Percentiles rank a stretch among this genome's conserved stretches.
These are phyloP conservation scores for Macropodus opercularis DNA, from an alignment of 2,797 vertebrate genomes.

Conservation along the genomic window DNA sequence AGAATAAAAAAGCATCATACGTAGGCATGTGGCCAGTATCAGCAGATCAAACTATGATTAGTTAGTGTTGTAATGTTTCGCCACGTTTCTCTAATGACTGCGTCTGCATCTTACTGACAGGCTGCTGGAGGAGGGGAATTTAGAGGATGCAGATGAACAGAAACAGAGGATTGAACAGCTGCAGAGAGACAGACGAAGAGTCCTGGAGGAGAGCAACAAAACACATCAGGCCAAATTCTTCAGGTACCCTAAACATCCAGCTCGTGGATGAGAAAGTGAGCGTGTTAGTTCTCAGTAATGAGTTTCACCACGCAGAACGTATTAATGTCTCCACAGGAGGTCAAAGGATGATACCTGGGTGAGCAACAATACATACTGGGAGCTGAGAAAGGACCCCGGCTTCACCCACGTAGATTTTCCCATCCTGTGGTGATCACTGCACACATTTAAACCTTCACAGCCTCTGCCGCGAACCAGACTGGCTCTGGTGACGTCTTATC, in stretches of 20 bases:
- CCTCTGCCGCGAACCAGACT: conserved; percentile 58
- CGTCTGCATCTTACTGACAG: conserved; percentile 71
- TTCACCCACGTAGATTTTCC: conserved; percentile 89
- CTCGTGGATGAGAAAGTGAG: not conserved
- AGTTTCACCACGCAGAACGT: too few relatives aligned
- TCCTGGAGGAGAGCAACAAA: conserved; percentile 87
- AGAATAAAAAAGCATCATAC: not conserved
- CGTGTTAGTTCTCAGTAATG: not conserved
- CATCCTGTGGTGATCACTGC: conserved; percentile 88
- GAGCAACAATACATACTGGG: conserved; percentile 94
- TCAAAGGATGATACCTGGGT: conserved; percentile 91
- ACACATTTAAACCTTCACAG: conserved; percentile 39
- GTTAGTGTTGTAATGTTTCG: too few relatives aligned
- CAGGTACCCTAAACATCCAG: conserved; percentile 78
- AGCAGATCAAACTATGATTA: too few relatives aligned
- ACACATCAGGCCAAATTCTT: conserved; percentile 94
- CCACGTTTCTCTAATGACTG: conserved; percentile 27
- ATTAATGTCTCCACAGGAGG: conserved; percentile 81
- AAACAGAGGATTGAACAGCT: conserved; percentile 95
- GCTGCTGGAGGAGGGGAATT: conserved; percentile 92
- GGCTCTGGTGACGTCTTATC: conserved; percentile 51
- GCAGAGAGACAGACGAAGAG: conserved; percentile 89
- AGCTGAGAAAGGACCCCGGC: conserved; percentile 88
- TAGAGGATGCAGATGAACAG: conserved; percentile 91
- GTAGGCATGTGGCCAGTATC: not conserved